Base-by-base conservation (phyloP, 1,140 invertebrate genomes). In the Pogonomyrmex barbatus region DNA sequence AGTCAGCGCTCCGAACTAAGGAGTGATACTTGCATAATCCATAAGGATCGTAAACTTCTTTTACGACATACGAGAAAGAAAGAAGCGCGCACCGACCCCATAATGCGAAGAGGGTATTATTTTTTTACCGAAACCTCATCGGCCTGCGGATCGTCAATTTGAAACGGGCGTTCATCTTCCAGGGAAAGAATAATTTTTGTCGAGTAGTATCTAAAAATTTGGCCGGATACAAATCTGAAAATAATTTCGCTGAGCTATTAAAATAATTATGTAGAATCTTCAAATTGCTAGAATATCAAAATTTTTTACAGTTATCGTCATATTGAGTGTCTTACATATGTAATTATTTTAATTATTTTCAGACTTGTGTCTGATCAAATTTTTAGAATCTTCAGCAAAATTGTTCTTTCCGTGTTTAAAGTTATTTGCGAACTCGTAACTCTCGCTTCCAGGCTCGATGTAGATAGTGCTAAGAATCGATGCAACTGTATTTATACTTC, bases 1-100 rank as follows among this genome's bases (percentile, higher is more conserved):
- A 87, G n/a, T 50, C 75, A 33, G 62, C 39, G 24, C 42, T 71
- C 14, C 56, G 42, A 30, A 47, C 50, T 42, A 88, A 62, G 62
- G 33, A 54, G 6, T 30, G 50, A 79, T 62, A 52, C 9, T 56
- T 77, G 71, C 33, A 71, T 88, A 88, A 88, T 88, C 71, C 63
- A 65, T 85, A 84, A 88, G 30, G 24, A 73, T 85, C 79, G 79
- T 85, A 88, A 88, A 88, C 58, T 81, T 54, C 54, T 86, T 88
- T 85, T 86, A 87, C 76, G 56, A 79, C 58, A 17, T 24, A 24
- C 0, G 42, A 65, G 10, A 24, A 86, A 77, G 73, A 77, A 78
- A 75, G 56, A 30, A 67, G 24, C 14, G 39, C 56, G n/a, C 24
- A 24, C 10, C 12, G 47, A 47, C 4, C 54, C 17, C 42, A 24